These are phyloP conservation scores for Argopecten irradians DNA, from an alignment of 1,140 invertebrate species.

Conservation along the genomic window DNA sequence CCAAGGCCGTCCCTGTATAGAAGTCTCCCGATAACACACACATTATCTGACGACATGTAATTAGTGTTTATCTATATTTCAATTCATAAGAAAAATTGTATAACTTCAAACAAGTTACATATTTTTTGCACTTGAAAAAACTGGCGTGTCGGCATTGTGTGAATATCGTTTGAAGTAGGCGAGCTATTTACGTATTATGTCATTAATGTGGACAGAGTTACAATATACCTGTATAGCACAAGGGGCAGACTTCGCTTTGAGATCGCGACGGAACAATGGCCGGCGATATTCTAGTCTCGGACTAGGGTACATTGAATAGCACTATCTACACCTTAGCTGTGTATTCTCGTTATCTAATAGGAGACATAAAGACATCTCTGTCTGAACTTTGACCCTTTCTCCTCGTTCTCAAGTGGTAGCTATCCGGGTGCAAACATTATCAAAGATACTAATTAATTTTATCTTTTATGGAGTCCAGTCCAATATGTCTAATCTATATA, in stretches of 20 bases:
- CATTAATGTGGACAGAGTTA: not conserved
- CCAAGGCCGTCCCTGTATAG: not conserved
- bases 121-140: not conserved
- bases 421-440: not conserved
- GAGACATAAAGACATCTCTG: not conserved
- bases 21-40: not conserved
- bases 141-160: not conserved
- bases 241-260: not conserved
- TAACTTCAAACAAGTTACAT: conserved; percentile 18
- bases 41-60: not conserved
- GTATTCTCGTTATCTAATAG: not conserved
- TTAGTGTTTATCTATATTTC: conserved; percentile 22
- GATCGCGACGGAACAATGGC: not conserved
- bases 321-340: conserved; percentile 9
- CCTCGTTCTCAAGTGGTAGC: not conserved
- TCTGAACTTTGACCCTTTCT: not conserved
- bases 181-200: not conserved
- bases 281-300: not conserved
- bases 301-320: not conserved
- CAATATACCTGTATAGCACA: not conserved
- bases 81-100: conserved; percentile 23
- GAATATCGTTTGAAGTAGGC: not conserved
- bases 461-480: not conserved
- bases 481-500: not conserved
- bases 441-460: not conserved